These are phyloP conservation scores for Rhingia rostrata DNA, from an alignment of 2,888 invertebrate species.

Conservation along the genomic window DNA sequence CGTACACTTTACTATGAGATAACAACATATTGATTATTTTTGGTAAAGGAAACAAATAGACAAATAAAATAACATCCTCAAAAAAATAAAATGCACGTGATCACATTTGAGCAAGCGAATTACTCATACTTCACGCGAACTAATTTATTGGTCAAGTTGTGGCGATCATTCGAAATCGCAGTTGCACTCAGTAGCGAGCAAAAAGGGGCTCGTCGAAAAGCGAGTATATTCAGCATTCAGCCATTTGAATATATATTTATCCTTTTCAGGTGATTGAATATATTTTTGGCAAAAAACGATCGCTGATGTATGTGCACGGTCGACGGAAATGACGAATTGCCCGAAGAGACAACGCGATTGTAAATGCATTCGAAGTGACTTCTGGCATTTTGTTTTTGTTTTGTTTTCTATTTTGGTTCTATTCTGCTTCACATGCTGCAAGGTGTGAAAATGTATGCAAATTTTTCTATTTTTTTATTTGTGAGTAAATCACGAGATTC, in stretches of 20 bases:
- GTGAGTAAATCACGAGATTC: slow-evolving; percentile 61
- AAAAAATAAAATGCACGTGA: slow-evolving; percentile 60
- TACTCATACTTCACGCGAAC: slow-evolving; percentile 55
- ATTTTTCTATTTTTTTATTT: slow-evolving; percentile 29
- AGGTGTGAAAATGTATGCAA: slow-evolving; percentile 57
- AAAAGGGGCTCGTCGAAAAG: slow-evolving; percentile 70
- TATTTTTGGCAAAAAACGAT: slow-evolving; percentile 65
- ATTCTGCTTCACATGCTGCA: slow-evolving; percentile 60
- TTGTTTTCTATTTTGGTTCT: slow-evolving; percentile 52
- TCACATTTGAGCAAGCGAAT: slow-evolving; percentile 61
- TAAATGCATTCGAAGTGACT: slow-evolving; percentile 63
- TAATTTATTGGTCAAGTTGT: slow-evolving; percentile 57
- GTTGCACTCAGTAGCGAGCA: slow-evolving; percentile 5
- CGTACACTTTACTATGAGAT: slow-evolving; percentile 45
- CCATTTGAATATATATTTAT: slow-evolving; percentile 47
- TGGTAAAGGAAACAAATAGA: slow-evolving; percentile 35
- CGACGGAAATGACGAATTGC: slow-evolving; percentile 69
- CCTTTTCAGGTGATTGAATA: slow-evolving; percentile 70
- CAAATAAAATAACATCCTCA: not conserved
- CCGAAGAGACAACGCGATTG: slow-evolving; percentile 36
- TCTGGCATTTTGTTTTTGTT: slow-evolving; percentile 60
- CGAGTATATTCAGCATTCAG: slow-evolving; percentile 30
- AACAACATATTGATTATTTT: slow-evolving; percentile 63
- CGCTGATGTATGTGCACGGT: slow-evolving; percentile 9
- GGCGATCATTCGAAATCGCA: slow-evolving; percentile 18